Base-by-base conservation (phyloP, 2,797 vertebrate species). In the Myotis findleyi region DNA sequence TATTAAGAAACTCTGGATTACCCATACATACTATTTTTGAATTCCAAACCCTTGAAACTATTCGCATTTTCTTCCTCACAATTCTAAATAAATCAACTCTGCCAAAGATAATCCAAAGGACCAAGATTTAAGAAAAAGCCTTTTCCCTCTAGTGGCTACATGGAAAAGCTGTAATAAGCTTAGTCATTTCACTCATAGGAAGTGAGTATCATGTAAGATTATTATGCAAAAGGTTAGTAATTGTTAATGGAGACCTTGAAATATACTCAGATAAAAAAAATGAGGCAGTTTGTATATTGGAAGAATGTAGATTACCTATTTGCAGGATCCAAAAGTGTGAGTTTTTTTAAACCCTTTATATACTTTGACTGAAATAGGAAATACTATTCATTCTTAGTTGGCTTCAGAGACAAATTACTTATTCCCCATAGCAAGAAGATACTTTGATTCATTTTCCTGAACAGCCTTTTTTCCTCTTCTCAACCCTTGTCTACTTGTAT, bases 121-220 rank as follows among this genome's bases (percentile, higher is more conserved):
- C 0, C 0, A 89, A 71, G 80, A 66, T 96, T 18, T 44, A 68
- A 59, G 76, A 94, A 96, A 96, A 55, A 18, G 16, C 80, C 33
- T 96, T 96, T 95, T 97, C 96, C 97, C 97, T 98, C 97, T 98
- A 97, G 97, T 98, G 96, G 94, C 71, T 85, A 91, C 75, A 93
- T 83, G 41, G 5, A 1, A 81, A 91, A 85, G 36, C 4, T 76
- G 44, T 47, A 79, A 71, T 66, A 82, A 38, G 0, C 6, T 71
- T 16, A 16, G 2, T 72, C 12, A 86, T 16, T 89, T 55, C 13
- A 10, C 11, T 53, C 27, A 14, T 72, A 73, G 16, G 20, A 83
- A 47, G 9, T 92, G 7, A 9, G 4, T 1, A 66, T 68, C 20
- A 89, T 88, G 30, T 89, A 6, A 89, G 11, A 51, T 62, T 36